Percentiles rank a stretch among this genome's conserved stretches.
Conservation (phyloP, 2,888 invertebrate species). For the Acleris emargana region DNA sequence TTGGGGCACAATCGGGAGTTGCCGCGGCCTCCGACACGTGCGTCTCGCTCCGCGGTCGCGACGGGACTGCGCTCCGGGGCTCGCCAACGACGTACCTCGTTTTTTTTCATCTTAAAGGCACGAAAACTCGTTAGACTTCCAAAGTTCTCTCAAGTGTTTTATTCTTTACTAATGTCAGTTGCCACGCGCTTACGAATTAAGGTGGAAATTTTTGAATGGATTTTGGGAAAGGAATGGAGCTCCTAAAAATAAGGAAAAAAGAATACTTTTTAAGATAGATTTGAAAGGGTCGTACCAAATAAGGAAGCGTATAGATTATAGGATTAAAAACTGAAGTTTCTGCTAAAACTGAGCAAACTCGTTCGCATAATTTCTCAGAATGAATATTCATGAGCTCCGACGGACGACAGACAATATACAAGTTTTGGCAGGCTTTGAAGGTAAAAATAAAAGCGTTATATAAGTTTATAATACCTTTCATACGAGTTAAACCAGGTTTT, state of each 20-base stretch:
- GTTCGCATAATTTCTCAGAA: too few relatives aligned
- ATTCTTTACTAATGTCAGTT: constrained; percentile 40
- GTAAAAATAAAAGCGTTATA: too few relatives aligned
- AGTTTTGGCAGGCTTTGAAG: too few relatives aligned
- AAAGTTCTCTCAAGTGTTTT: constrained; percentile 49
- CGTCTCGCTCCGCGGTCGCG: constrained; percentile 57
- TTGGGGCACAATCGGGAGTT: constrained; percentile 23
- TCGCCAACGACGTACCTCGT: constrained; percentile 30
- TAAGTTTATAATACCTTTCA: too few relatives aligned
- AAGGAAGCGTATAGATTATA: too few relatives aligned
- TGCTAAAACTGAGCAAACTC: too few relatives aligned
- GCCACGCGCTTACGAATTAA: constrained; percentile 6
- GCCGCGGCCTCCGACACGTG: constrained; percentile 37
- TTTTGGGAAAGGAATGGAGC: background rate
- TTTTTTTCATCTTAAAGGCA: constrained; percentile 27
- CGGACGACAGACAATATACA: too few relatives aligned
- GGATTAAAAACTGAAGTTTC: too few relatives aligned
- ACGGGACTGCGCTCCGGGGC: constrained; percentile 57
- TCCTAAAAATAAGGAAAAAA: background rate
- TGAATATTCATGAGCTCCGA: too few relatives aligned
- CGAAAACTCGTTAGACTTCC: constrained; percentile 44
- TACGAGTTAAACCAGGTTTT: too few relatives aligned
- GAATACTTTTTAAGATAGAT: too few relatives aligned
- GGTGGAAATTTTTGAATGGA: background rate
- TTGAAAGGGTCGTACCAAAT: too few relatives aligned